Evolutionary conservation across 53 echinoderm and acorn worm species (phyloP).

Genomic region (Holothuria scabra): DNA sequence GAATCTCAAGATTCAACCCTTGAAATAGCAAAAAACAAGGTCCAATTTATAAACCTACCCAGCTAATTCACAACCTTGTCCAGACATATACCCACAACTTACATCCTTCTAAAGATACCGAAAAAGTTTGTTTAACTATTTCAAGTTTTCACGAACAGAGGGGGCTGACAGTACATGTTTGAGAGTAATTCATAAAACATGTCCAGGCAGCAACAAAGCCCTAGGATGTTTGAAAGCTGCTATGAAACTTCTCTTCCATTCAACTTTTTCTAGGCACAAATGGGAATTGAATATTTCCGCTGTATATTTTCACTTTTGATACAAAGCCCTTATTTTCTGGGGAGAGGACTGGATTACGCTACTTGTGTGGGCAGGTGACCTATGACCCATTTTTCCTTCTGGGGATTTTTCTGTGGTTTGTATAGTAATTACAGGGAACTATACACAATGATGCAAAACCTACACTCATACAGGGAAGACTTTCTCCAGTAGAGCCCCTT

Average conservation of each 20-base stretch:
- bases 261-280: conserved; percentile 33
- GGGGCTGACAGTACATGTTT: too few species aligned
- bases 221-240: conserved; percentile 41
- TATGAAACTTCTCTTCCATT: conserved; percentile 23
- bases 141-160: too few species aligned
- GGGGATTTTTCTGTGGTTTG: conserved; percentile 39
- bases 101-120: too few species aligned
- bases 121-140: too few species aligned
- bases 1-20: too few species aligned
- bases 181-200: conserved; percentile 43
- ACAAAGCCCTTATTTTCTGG: conserved; percentile 27
- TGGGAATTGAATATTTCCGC: conserved; percentile 46
- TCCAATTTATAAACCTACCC: too few species aligned
- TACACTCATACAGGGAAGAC: too few species aligned
- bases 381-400: conserved; percentile 21
- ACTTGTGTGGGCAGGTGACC: conserved; percentile 47
- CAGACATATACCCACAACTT: too few species aligned
- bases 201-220: conserved; percentile 18
- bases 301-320: conserved; percentile 25
- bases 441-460: too few species aligned
- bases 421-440: conserved; percentile 13
- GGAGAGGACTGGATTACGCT: conserved; percentile 24
- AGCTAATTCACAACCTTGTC: too few species aligned
- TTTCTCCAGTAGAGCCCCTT: too few species aligned
- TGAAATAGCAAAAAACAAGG: too few species aligned